Base-by-base conservation (phyloP, 2,888 invertebrate species). In the Dioctria rufipes region DNA sequence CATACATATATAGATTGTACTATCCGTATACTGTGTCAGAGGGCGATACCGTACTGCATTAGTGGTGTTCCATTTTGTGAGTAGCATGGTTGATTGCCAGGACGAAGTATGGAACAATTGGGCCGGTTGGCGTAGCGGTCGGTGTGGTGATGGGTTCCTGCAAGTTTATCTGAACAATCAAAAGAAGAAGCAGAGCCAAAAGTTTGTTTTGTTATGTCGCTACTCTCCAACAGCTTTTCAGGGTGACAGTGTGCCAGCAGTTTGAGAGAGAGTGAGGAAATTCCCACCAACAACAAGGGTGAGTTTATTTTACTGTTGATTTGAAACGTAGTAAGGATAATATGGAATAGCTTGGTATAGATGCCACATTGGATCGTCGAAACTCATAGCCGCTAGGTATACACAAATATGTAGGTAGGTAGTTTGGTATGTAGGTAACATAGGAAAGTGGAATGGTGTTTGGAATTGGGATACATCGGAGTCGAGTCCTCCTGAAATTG, bases 141-240 rank as follows among this genome's bases (percentile, higher is more conserved):
- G 25, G 25, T 25, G 25, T 25, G 60, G 25, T 42, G 75, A 13
- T 60, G 60, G 75, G 75, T 40, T 13, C 37, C 60, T 42, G 37
- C 65, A 78, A 78, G 78, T 78, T 78, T 78, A 78, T 78, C 78
- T 65, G 63, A 65, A 78, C 78, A 78, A 78, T 78, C 78, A 78
- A 51, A 73, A 73, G 39, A 54, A 73, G 73, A 78, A 51, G 60
- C 61, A 75, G 51, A 49, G 25, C 63, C 63, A 39, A 78, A 78
- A 78, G 78, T 78, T 78, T 78, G 65, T 78, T 63, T 78, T 78
- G 65, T 78, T 65, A 65, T 65, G 65, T 66, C 51, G 65, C 78
- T 51, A n/a, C 11, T 25, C 25, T 78, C 54, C 39, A 65, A 58
- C 25, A 25, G 60, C 60, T 46, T 25, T 46, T 25, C 13, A 43